Base-by-base conservation (phyloP, 2,113 vertebrate genomes). In the Pollachius pollachius region DNA sequence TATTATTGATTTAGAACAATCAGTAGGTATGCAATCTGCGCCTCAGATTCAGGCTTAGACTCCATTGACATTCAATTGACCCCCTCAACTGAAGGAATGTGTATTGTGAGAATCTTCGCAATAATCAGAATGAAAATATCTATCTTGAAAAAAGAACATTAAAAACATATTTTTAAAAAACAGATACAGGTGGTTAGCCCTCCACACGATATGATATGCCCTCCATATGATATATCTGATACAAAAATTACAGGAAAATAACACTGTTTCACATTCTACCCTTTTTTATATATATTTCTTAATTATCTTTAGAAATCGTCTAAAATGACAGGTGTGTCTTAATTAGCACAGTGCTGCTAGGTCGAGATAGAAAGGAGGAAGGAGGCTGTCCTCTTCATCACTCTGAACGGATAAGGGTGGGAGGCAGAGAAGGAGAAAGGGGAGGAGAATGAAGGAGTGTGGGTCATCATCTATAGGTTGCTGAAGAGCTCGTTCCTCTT, bases 401-500 rank as follows among this genome's bases (percentile, higher is more conserved):
- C 30, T 34, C 6, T 34, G 30, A 34, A 34, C 30, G 30, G 30
- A 34, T 34, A 34, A 34, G 30, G 30, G 30, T 34, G 30, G 30
- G 30, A 34, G 30, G 30, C 30, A 7, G 30, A 34, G 30, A 4
- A 4, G 30, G 30, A 34, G 30, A 4, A 7, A 34, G 30, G 41
- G 41, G 41, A 48, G 41, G 41, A 9, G 5, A 1, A 9, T 7
- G 41, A 34, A 7, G 19, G n/a, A n/a, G 16, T 19, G 41, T 12
- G 0, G 2, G 41, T 9, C 41, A 48, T 48, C 15, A 68, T 75
- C 94, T 91, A 97, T 79, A 98, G 87, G 84, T 95, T 98, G 90
- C 96, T 94, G 88, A 98, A 98, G 64, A 98, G 93, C 87, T 97
- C 94, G 0, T 97, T 96, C 89, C 95, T 96, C 94, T 96, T 96